Conservation (phyloP, 2,888 invertebrate species). For the Drosophila paranaensis region DNA sequence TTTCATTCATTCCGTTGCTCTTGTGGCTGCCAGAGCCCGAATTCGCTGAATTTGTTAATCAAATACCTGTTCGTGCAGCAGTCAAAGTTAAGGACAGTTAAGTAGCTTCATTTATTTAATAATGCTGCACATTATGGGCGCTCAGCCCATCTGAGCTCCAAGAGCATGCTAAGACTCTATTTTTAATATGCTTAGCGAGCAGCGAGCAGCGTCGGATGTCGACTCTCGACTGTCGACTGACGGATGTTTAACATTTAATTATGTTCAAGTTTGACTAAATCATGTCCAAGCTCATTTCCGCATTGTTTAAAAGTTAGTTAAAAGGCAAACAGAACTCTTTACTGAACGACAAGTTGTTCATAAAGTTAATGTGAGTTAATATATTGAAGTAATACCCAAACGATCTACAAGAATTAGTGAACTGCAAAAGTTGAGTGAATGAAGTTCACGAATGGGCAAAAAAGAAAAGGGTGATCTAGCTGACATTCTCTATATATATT, state of each 20-base stretch:
- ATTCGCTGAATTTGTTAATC: not conserved
- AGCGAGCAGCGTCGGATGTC: not conserved
- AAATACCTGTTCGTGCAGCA: constrained; percentile 1
- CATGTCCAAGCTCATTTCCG: not conserved
- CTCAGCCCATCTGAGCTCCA: not conserved
- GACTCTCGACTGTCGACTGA: not conserved
- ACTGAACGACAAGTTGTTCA: too few species aligned
- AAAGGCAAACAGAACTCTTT: not conserved
- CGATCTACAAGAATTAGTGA: too few species aligned
- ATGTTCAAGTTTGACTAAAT: not conserved
- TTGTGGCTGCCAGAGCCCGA: not conserved
- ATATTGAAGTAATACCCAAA: too few species aligned
- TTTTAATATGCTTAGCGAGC: not conserved
- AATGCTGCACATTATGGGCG: not conserved
- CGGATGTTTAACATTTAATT: constrained; percentile 2
- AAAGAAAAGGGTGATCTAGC: too few species aligned
- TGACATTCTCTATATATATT: too few species aligned
- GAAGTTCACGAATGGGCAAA: too few species aligned
- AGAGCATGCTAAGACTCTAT: not conserved
- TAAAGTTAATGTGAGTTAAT: too few species aligned
- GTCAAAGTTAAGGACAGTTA: not conserved
- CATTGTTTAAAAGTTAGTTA: not conserved
- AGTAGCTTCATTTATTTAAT: constrained; percentile 5
- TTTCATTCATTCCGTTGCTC: not conserved
- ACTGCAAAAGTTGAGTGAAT: too few species aligned